Base-by-base conservation (phyloP, 2,888 invertebrate species). In the Phyto melanocephala region DNA sequence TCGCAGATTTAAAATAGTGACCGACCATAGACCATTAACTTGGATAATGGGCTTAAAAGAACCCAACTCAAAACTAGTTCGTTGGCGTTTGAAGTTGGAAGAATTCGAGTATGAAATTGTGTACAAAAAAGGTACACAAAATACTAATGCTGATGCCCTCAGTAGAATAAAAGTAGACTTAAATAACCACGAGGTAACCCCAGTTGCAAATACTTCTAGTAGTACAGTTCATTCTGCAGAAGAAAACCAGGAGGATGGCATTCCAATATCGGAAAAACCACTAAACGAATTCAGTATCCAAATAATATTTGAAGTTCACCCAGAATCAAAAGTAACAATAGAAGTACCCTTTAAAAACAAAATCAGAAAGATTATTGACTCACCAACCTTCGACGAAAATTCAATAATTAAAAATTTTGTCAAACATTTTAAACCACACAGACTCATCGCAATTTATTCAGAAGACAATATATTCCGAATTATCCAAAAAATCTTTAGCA, bases 21-120 rank as follows among this genome's bases (percentile, higher is more conserved):
- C 88, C 0, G 89, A 90, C 74, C 88, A 90, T 77, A 85, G 85
- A 70, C 88, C 88, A 0, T 80, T 89, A 2, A 85, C 82, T 8
- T 89, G 88, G 88, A 15, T 83, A 13, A 79, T 80, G 75, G 33
- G 67, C 0, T 17, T 80, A 10, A 80, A 77, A 15, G 58, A 70
- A 22, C 79, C 79, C 1, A 84, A 84, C 22, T 81, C 74, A 5
- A 83, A 81, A 42, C n/a, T 81, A 10, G 17, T 81, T 40, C 15
- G 77, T n/a, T 70, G 77, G 71, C 33, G 80, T 8, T 33, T 67
- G 5, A 74, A 80, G 35, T 24, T 79, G 1, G 85, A 85, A 40
- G 85, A 87, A 63, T 88, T 81, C 56, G 86, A 87, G 13, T 87
- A 86, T 52, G 85, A 86, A 54, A 84, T 63, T 1, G 11, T 50